Conservation (phyloP, 2,113 vertebrate species). For the Fulmarus glacialis region DNA sequence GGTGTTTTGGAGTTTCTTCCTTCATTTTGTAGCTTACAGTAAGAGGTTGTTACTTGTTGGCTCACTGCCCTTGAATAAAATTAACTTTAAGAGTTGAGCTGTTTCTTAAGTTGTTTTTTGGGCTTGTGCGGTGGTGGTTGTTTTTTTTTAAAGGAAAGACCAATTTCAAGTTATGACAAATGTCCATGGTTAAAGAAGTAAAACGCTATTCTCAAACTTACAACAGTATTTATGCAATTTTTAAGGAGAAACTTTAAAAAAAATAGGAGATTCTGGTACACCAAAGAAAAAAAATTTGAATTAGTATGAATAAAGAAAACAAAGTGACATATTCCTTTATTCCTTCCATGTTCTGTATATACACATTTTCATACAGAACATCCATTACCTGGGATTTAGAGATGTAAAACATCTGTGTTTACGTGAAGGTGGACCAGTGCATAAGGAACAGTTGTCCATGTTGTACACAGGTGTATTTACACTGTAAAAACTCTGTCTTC, state of each 20-base stretch:
- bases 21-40: background rate
- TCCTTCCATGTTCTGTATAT: background rate
- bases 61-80: background rate
- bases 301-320: background rate
- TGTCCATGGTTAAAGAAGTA: background rate
- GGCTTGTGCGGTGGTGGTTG: background rate
- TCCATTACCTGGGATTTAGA: background rate
- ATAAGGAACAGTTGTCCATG: background rate
- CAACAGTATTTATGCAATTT: background rate
- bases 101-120: background rate
- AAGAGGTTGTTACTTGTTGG: background rate
- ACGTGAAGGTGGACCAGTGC: background rate
- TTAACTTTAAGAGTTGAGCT: background rate
- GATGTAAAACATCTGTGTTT: background rate
- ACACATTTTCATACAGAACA: background rate
- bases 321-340: background rate
- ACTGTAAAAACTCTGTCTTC: background rate
- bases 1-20: background rate
- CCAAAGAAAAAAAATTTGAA: background rate
- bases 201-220: background rate
- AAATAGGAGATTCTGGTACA: background rate
- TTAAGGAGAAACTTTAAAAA: background rate
- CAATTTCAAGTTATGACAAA: background rate
- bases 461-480: background rate
- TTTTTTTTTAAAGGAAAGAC: background rate